Evolutionary conservation across 2,797 vertebrate species (phyloP), one percentile per base, ranked within the genome.

Genomic region (Platyrinchus mystaceus): DNA sequence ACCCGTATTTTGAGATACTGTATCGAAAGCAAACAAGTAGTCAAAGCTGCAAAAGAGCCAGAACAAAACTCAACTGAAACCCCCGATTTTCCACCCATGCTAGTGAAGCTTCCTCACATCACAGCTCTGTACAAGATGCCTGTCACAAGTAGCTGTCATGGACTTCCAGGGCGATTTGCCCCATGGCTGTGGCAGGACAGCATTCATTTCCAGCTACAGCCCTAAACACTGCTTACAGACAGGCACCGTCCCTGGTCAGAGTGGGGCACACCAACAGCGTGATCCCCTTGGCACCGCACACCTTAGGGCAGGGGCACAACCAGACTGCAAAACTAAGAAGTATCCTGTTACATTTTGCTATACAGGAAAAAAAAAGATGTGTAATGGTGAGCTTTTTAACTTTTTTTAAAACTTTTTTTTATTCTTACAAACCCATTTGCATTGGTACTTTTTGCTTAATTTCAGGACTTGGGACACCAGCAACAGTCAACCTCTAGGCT

Each of bases 341-440:
- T 5, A 53, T 55, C 34, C 41, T 3, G 6, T 34, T 50, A 50
- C 0, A 0, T 69, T 83, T 58, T 58, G 27, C 60, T 46, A 21
- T n/a, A 15, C 28, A 26, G 28, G 27, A 26, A 49, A 53, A 59
- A 76, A n/a, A 30, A 14, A n/a, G 6, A 82, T 21, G 67, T 64
- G 37, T 92, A 62, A 55, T 46, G 44, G 74, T 82, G 30, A 84
- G 67, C 39, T 90, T 84, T 55, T n/a, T 21, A 28, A 63, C 58
- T 90, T 92, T 93, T 95, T 73, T 44, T 58, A 2, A 41, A 94
- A 85, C 44, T 24, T 86, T 46, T 66, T 94, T 95, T 94, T 96
- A 96, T 96, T 96, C 87, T 93, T 89, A 92, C 82, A 96, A 93
- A 93, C 37, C 81, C 74, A 91, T 87, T 74, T 83, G 70, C 53